Evolutionary conservation across 1,140 invertebrate genomes (phyloP).

Genomic region (Bombus impatiens): DNA sequence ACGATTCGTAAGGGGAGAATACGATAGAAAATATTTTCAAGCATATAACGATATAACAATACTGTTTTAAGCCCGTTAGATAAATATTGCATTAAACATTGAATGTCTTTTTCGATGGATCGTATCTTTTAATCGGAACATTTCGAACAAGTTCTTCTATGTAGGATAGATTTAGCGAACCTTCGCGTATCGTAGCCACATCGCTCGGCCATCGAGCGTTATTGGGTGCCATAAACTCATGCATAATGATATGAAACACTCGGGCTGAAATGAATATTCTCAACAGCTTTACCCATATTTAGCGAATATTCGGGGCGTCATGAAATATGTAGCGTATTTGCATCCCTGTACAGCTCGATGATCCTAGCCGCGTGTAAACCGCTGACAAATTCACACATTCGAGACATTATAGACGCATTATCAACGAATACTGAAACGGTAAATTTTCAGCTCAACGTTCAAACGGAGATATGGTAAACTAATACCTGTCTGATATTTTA

Average conservation of each 20-base stretch:
- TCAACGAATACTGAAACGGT: background rate
- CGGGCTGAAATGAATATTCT: conserved; percentile 41
- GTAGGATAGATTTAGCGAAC: background rate
- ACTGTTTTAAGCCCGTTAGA: background rate
- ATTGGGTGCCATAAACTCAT: conserved; percentile 19
- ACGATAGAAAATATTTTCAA: background rate
- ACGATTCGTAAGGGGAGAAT: background rate
- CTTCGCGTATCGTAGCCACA: too few species aligned
- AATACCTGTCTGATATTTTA: background rate
- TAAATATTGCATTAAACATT: background rate
- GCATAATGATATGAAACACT: conserved; percentile 39
- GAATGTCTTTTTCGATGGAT: background rate
- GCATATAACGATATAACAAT: background rate
- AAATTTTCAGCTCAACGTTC: background rate
- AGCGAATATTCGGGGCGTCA: conserved; percentile 42
- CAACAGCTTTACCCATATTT: conserved; percentile 52
- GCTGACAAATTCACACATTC: conserved; percentile 34
- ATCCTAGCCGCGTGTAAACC: conserved; percentile 37
- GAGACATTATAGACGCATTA: conserved; percentile 3
- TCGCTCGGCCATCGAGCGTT: conserved; percentile 1
- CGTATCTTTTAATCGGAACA: too few species aligned
- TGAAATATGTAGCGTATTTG: conserved; percentile 50
- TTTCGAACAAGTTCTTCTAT: background rate
- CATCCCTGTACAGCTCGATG: conserved; percentile 31
- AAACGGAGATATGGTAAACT: background rate